phyloP scores from a whole-genome alignment of 2,888 invertebrate genomes.

The Tachina lurida region DNA sequence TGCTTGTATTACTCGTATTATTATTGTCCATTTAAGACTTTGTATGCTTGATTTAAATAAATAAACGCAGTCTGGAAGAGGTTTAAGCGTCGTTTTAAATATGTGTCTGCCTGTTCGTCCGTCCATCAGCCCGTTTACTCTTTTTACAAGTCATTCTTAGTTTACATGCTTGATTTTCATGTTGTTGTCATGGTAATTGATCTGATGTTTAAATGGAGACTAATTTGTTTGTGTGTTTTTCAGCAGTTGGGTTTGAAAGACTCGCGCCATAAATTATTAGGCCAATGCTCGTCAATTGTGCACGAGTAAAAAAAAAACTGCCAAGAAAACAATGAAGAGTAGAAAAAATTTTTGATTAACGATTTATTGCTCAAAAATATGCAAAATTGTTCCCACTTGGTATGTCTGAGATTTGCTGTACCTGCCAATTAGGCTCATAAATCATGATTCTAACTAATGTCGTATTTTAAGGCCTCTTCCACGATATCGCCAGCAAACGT shows the following conservation, averaged over 20 bases:
- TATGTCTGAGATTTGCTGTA: background rate
- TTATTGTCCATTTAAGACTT: conserved; percentile 24
- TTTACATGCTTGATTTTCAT: conserved; percentile 33
- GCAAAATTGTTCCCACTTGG: background rate
- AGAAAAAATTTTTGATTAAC: conserved; percentile 52
- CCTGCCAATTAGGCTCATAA: background rate
- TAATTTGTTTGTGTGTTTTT: conserved; percentile 35
- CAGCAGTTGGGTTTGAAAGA: conserved; percentile 9
- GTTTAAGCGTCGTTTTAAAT: conserved; percentile 8
- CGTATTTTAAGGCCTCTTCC: too few relatives aligned
- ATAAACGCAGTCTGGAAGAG: conserved; percentile 27
- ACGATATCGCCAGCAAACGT: too few relatives aligned
- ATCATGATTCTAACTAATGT: too few relatives aligned
- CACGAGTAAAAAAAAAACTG: conserved; percentile 23
- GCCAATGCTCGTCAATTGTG: conserved; percentile 67
- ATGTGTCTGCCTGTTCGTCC: background rate
- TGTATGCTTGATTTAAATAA: conserved; percentile 42
- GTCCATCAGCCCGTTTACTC: background rate
- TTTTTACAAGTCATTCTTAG: conserved; percentile 13
- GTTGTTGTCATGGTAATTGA: conserved; percentile 63
- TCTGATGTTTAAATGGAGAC: conserved; percentile 65
- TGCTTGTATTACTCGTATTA: conserved; percentile 16
- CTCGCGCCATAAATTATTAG: conserved; percentile 67
- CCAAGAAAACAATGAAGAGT: conserved; percentile 2
- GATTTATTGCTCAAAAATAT: conserved; percentile 44